Evolutionary conservation across 2,888 invertebrate species (phyloP), one percentile per base, ranked within the genome.

Genomic region (Noctua janthe): DNA sequence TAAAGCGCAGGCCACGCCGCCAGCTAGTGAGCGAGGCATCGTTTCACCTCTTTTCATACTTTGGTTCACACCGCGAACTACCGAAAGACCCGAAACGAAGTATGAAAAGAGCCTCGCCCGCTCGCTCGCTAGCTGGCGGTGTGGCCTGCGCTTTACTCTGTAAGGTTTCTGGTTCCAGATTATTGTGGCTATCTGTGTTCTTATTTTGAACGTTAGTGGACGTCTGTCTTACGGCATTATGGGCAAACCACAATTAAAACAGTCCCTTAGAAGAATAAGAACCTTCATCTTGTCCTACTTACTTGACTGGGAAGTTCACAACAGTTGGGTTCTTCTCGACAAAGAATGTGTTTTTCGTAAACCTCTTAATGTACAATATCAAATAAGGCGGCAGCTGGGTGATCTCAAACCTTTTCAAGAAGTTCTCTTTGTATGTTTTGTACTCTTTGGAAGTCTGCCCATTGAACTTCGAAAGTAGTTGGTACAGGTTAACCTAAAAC

Each of bases 291-390:
- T n/a, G 15, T 17, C 23, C 6, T 69, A 97, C 98, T 98, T 97
- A 99, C 99, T 99, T 99, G 83, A 99, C 99, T 7, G 99, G 99
- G 94, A 99, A 99, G 95, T 99, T 99, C 5, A 99, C 99, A 92
- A 99, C 99, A 0, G 99, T 99, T 1, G 99, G 99, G 97, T 99
- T 99, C 96, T 99, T 99, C 95, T 99, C 99, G 35, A 99, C 98
- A 92, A 99, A 99, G 96, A 99, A 99, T 11, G 99, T 99, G 94
- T 99, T 99, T 96, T 99, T 99, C 1, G 99, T 99, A 94, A 99
- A 99, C 86, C 99, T 97, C 96, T 99, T 99, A 86, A 99, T 99
- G 92, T 99, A 99, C 77, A 99, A 96, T 91, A 99, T 99, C 78
- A 99, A 97, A 95, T 99, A 99, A 1, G 99, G 99, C 11, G 99